phyloP scores from a whole-genome alignment of 2,888 invertebrate genomes.

The Clistopyga incitator region DNA sequence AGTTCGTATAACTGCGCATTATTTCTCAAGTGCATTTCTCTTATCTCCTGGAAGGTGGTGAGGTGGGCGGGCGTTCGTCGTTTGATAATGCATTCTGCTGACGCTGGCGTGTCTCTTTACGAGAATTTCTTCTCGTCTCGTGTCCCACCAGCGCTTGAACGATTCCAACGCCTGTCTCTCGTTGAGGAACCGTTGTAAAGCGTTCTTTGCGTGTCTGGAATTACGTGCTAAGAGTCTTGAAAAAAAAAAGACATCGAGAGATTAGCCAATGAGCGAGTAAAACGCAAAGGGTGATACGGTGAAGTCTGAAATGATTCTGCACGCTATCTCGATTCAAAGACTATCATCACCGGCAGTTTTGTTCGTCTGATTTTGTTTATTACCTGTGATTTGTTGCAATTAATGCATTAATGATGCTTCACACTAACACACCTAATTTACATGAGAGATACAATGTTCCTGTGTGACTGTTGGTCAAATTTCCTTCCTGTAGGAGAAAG shows the following conservation, averaged over 20 bases:
- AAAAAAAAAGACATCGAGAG: neutral
- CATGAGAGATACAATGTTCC: too few species aligned
- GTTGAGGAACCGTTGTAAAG: neutral
- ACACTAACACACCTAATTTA: too few species aligned
- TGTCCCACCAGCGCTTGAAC: neutral
- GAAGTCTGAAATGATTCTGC: neutral
- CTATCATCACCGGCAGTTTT: neutral
- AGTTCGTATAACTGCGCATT: conserved; percentile 26
- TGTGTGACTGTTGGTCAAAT: too few species aligned
- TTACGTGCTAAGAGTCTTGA: neutral
- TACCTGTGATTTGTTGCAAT: neutral
- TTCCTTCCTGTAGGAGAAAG: too few species aligned
- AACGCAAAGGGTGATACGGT: neutral
- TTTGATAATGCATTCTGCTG: conserved; percentile 29
- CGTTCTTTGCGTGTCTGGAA: conserved; percentile 27
- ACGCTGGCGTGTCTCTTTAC: conserved; percentile 17
- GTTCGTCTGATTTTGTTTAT: neutral
- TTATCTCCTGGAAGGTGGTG: conserved; percentile 8
- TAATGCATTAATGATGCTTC: neutral
- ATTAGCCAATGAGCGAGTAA: neutral
- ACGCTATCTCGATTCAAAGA: neutral
- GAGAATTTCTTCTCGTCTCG: neutral
- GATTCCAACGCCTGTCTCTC: conserved; percentile 5
- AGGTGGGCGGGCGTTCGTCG: neutral
- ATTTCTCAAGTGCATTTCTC: conserved; percentile 34